Base-by-base conservation (phyloP, 2,113 vertebrate species). In the Erpornis zantholeuca region DNA sequence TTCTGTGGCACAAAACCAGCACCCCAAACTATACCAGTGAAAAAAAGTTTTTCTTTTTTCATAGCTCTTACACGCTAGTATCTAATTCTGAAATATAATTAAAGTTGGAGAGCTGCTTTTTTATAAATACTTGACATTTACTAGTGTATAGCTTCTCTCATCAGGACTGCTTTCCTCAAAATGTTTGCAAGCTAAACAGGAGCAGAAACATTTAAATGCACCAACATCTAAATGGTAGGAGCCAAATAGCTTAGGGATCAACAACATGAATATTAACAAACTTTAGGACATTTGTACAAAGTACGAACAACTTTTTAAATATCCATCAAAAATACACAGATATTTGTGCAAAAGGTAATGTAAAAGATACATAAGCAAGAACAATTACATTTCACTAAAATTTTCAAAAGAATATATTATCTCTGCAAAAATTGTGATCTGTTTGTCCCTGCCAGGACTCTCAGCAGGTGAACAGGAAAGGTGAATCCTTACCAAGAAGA, bases 101-200 rank as follows among this genome's bases (percentile, higher is more conserved):
- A 68, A 68, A 94, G 54, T n/a, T 61, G 19, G 49, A 86, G 72
- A 92, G 68, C 15, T 85, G 60, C 3, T 91, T 68, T 83, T 84
- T 94, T 59, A 78, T 47, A 88, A 93, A 92, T 81, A 78, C 88
- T 94, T 97, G 95, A 96, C 80, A 93, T 96, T 91, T 95, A 68
- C 64, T 82, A 7, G 35, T 54, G 31, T 81, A 50, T 70, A 93
- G 29, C 64, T 94, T 95, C 35, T 88, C 69, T 88, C 92, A 88
- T 91, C 65, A 96, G 82, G 42, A 81, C 84, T 94, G 60, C 69
- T 94, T 86, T 94, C 28, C 36, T 93, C 60, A 86, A 94, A 96
- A 94, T 91, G 64, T 92, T 97, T 94, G 88, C 91, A 94, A 90
- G 88, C 90, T 93, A 47, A 86, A 85, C 56, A 66, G 71, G 35